Evolutionary conservation across 2,888 invertebrate species (phyloP).

Genomic region (Orchestes rusci): DNA sequence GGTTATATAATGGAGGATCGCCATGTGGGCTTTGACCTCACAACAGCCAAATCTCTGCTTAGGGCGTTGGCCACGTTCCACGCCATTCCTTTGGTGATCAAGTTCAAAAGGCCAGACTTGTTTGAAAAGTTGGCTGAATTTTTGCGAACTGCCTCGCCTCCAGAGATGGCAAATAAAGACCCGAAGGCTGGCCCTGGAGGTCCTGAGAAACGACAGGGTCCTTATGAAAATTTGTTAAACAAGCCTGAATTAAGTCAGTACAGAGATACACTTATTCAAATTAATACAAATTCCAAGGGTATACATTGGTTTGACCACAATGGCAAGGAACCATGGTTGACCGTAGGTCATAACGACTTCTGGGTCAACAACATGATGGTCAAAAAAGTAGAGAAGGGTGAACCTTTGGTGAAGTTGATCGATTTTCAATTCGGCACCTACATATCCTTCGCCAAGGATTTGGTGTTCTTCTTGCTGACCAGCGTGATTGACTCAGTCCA

Average conservation of each 20-base stretch:
- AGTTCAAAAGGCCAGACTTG: constrained; percentile 12
- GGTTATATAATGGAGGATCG: constrained; percentile 19
- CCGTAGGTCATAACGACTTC: constrained; percentile 12
- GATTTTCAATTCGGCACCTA: constrained; percentile 10
- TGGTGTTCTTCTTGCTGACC: constrained; percentile 15
- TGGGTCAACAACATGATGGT: constrained; percentile 20
- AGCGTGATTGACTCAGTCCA: constrained; percentile 10
- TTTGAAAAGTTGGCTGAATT: constrained; percentile 5
- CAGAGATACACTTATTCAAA: background rate
- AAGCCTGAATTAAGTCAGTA: constrained; percentile 3
- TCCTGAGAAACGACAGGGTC: background rate
- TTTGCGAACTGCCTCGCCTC: constrained; percentile 1
- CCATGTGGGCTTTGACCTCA: constrained; percentile 17
- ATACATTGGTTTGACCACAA: background rate
- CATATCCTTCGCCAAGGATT: constrained; percentile 10
- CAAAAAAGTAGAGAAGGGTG: background rate
- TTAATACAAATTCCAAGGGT: background rate
- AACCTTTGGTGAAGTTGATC: constrained; percentile 6
- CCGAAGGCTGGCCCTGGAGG: background rate
- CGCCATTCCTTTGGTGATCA: constrained; percentile 16
- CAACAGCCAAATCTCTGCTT: constrained; percentile 14
- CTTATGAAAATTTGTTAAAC: background rate
- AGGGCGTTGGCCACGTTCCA: constrained; percentile 17
- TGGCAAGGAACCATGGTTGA: constrained; percentile 10
- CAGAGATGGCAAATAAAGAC: background rate